phyloP scores from a whole-genome alignment of 2,888 invertebrate species.

The Scotopteryx bipunctaria region DNA sequence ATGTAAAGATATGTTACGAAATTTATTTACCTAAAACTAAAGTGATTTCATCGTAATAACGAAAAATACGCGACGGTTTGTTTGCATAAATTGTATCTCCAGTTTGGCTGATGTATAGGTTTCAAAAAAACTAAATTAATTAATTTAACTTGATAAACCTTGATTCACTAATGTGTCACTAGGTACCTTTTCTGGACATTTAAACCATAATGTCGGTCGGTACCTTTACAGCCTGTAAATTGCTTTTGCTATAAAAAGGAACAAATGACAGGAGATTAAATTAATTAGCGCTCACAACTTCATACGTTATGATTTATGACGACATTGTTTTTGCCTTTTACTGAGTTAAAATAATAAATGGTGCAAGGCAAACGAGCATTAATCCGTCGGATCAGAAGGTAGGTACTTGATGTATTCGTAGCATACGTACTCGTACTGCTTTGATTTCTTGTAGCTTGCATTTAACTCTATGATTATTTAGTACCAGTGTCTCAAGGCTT shows the following conservation, averaged over 20 bases:
- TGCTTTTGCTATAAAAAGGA: conserved; percentile 1
- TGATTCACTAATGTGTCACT: too few relatives aligned
- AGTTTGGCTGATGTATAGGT: too few relatives aligned
- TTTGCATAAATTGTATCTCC: too few relatives aligned
- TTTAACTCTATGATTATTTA: not conserved
- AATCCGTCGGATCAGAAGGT: conserved; percentile 7
- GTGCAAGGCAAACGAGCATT: conserved; percentile 26
- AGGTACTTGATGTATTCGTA: not conserved
- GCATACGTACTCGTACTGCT: too few relatives aligned
- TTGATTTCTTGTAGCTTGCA: not conserved
- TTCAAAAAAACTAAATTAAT: too few relatives aligned
- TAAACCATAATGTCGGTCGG: too few relatives aligned
- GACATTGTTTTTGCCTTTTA: conserved; percentile 27
- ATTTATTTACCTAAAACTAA: too few relatives aligned
- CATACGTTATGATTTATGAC: conserved; percentile 21
- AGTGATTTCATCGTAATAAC: too few relatives aligned
- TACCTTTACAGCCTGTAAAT: not conserved
- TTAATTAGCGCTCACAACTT: conserved; percentile 14
- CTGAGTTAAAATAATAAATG: conserved; percentile 23
- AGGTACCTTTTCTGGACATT: too few relatives aligned
- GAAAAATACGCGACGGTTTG: too few relatives aligned
- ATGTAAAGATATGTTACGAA: too few relatives aligned
- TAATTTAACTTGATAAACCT: too few relatives aligned
- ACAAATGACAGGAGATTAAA: conserved; percentile 20
- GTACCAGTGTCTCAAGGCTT: conserved; percentile 32